Evolutionary conservation across 2,888 invertebrate genomes (phyloP).

Genomic region (Apocheima hispidaria): DNA sequence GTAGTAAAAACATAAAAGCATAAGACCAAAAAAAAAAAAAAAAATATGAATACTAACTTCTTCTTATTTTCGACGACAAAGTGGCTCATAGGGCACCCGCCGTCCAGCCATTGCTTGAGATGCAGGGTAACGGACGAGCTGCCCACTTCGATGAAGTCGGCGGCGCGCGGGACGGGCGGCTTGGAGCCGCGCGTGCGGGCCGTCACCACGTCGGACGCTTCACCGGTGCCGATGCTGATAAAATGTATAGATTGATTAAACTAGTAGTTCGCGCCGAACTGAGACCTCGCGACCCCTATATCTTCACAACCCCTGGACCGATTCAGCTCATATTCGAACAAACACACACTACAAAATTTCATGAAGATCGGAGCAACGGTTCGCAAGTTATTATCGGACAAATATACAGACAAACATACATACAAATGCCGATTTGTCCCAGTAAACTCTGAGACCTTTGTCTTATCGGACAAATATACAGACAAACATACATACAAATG

Average conservation of each 20-base stretch:
- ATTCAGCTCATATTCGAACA: no score
- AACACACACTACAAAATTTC: no score
- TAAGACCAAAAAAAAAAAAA: neutral
- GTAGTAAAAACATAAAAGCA: neutral
- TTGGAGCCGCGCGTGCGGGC: slow-evolving; percentile 97
- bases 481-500: no score
- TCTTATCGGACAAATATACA: no score
- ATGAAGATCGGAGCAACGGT: no score
- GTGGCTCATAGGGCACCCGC: slow-evolving; percentile 97
- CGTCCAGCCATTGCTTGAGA: slow-evolving; percentile 96
- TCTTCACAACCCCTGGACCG: no score
- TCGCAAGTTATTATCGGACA: no score
- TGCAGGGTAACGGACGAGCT: slow-evolving; percentile 97
- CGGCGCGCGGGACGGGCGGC: slow-evolving; percentile 96
- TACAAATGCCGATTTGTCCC: no score
- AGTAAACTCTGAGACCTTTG: no score
- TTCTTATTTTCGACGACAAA: slow-evolving; percentile 98
- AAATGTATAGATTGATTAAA: neutral
- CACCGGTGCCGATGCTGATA: slow-evolving; percentile 94
- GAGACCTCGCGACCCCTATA: no score
- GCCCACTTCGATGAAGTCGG: slow-evolving; percentile 96
- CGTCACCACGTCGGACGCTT: slow-evolving; percentile 95
- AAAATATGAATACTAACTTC: slow-evolving; percentile 84
- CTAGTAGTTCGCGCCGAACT: no score
- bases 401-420: no score